Evolutionary conservation across 2,888 invertebrate genomes (phyloP), one percentile per base, ranked within the genome.

Genomic region (Conchocele bisecta): DNA sequence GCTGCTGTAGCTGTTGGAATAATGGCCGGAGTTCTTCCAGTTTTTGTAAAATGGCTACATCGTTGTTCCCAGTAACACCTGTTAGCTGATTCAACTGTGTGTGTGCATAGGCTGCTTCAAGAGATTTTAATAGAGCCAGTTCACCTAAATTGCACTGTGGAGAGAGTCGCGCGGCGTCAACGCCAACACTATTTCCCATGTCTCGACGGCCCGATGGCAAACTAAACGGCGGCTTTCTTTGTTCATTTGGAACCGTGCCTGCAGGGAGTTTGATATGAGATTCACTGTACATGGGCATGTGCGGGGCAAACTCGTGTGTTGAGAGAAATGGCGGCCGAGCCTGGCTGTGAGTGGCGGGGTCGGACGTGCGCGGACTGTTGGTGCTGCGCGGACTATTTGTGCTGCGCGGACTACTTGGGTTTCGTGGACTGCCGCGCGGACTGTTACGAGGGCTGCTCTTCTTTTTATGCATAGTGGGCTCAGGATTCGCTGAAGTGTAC

Each of bases 361-460:
- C 44, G 15, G 63, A 64, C 17, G 46, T 33, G 29, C 70, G 46
- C 6, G 69, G 66, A 42, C 66, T 69, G 15, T 51, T 65, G 28
- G 29, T 44, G 20, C 63, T 65, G 20, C 77, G 54, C 31, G 77
- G 77, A 48, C 74, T 77, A 39, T 58, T 66, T 17, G 65, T 29
- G 46, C 68, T 67, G 22, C 75, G 48, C n/a, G 75, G 75, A 51
- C 74, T 74, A 31, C 68, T 33, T 29, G 69, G 65, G 58, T 67
- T 73, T 20, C 77, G 35, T 3, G 77, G 77, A 56, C 74, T 77
- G 15, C 64, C 60, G 29, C 77, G 53, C 13, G 77, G 77, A 56
- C 77, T 77, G 58, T 77, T 74, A 33, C 77, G 58, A 29, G 77
- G 77, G 48, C 77, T 77, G 35, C 66, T 68, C 48, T 77, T 77